Evolutionary conservation across 30 jellyfish, hydroid and myxozoan genomes (phyloP), one percentile per base, ranked within the genome.

Genomic region (Pseudorhiza aurosa): DNA sequence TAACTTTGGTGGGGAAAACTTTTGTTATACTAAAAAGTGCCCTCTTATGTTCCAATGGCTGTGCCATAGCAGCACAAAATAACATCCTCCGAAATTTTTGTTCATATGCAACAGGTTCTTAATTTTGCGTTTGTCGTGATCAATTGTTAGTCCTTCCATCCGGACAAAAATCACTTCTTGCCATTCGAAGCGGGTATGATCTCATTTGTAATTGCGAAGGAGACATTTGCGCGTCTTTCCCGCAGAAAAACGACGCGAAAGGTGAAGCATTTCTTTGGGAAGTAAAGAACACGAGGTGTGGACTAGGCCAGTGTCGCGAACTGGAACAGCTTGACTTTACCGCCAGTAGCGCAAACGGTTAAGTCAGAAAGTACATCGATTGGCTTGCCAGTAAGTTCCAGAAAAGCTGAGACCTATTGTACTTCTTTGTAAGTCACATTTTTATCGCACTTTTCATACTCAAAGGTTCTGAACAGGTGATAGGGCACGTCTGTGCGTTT

Each of bases 211-310:
- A 53, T 3, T 21, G 67, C 67, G 67, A 53, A 53, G 67, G 67
- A 53, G 67, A 53, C 5, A n/a, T 17, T 6, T 3, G 2, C 57
- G 77, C 77, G 57, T 42, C 1, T 64, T 9, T 35, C 83, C 65
- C 83, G 72, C 83, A 51, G 62, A 22, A 70, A 70, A 24, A 32
- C 36, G 58, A 22, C 30, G 83, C 71, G 14, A 70, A 33, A 14
- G 32, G n/a, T 24, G 30, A 22, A 24, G 68, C 83, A 55, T 51
- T 30, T 58, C 87, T 73, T 73, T 53, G 87, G 87, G 87, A 73
- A 73, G 87, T 73, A 33, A 53, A 53, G 76, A 73, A 73, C 87
- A 73, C 87, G 87, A 73, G 87, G 87, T 73, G 87, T 73, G 65
- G 76, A 58, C 25, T 73, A 76, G 65, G 40, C 87, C 74, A 14